phyloP scores from a whole-genome alignment of 2,113 vertebrate genomes.

The Centrocercus urophasianus region DNA sequence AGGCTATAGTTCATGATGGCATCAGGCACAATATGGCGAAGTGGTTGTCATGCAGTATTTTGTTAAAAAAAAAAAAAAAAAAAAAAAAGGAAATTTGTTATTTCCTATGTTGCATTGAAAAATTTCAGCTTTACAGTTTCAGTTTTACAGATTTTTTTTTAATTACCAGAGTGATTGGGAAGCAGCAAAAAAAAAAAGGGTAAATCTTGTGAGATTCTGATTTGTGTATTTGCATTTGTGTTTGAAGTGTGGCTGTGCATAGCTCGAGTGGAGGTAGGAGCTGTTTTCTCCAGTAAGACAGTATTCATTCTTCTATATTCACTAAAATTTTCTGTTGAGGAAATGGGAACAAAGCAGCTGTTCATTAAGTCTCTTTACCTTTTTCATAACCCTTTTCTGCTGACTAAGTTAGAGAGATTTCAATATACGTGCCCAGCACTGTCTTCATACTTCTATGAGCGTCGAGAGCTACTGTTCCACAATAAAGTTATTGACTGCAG shows the following conservation, averaged over 20 bases:
- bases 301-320: background rate
- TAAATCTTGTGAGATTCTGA: background rate
- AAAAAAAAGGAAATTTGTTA: background rate
- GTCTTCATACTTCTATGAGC: rapidly evolving
- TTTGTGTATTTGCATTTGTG: background rate
- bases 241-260: background rate
- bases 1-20: background rate
- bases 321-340: background rate
- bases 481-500: background rate
- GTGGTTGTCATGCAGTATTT: background rate
- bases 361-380: background rate
- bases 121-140: background rate
- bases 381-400: background rate
- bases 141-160: background rate
- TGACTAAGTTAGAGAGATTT: background rate
- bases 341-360: background rate
- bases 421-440: background rate
- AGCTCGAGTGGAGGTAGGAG: background rate
- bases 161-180: background rate
- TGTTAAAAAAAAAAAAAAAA: background rate
- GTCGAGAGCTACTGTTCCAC: background rate
- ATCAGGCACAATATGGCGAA: background rate
- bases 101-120: background rate
- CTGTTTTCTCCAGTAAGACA: background rate
- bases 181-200: background rate